Base-by-base conservation (phyloP, 2,888 invertebrate species). In the Hemaris fuciformis region DNA sequence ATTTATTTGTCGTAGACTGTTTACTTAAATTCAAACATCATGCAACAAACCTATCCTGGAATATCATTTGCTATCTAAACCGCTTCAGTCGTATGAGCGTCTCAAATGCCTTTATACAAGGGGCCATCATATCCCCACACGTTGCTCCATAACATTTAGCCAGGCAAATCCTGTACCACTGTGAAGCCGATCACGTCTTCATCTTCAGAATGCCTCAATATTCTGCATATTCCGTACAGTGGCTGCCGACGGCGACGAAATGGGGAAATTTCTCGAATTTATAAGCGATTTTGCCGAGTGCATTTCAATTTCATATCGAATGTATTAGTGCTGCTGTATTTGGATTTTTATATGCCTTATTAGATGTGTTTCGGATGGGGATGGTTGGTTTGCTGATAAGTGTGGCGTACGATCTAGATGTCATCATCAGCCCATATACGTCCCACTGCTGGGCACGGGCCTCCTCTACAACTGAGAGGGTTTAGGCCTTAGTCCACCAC, bases 261-360 rank as follows among this genome's bases (percentile, higher is more conserved):
- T 72, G 64, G 68, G 72, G 77, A 45, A 68, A 75, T 77, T 74
- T 76, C 71, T 62, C 66, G 67, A 79, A 78, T 78, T 76, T 72
- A 77, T 74, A 76, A 75, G 66, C 75, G 75, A 77, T 79, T 77
- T 72, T 67, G 70, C 74, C 68, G 69, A 69, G 64, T 74, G 77
- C 76, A 79, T 81, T 80, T 77, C 79, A 76, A 79, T 77, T 79
- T 73, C 71, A 75, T 74, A 73, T 75, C 70, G 71, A 75, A 73
- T 63, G 58, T 66, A 60, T 71, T 66, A 41, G 23, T 38, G 48
- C n/a, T 22, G 48, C n/a, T 8, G 38, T 41, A 15, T 22, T 3
- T 8, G 60, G 34, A 53, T 53, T 59, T n/a, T 46, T 27, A 6
- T 31, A 18, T 38, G 13, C n/a, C 38, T 38, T 27, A 10, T 53